phyloP scores from a whole-genome alignment of 2,888 invertebrate genomes.

The Drosophila kambysellisi region DNA sequence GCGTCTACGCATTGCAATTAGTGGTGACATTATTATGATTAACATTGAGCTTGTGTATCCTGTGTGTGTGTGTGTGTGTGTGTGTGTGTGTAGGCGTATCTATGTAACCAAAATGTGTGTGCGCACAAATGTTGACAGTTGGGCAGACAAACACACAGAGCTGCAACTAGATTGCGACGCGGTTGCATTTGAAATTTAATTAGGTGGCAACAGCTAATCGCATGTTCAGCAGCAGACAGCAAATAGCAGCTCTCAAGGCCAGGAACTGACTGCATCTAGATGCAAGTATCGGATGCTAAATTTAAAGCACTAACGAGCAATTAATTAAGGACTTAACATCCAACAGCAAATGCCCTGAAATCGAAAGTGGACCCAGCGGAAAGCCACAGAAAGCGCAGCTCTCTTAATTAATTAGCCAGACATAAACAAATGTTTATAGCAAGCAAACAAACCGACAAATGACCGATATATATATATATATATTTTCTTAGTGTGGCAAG shows the following conservation, averaged over 20 bases:
- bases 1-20: constrained; percentile 81
- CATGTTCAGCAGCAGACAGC: constrained; percentile 18
- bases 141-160: constrained; percentile 20
- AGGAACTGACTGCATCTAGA: constrained; percentile 8
- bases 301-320: constrained; percentile 41
- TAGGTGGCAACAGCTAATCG: constrained; percentile 63
- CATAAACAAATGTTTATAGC: constrained; percentile 49
- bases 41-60: constrained; percentile 49
- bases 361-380: constrained; percentile 6
- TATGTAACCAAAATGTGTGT: constrained; percentile 30
- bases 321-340: constrained; percentile 50
- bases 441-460: constrained; percentile 27
- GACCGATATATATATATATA: not conserved
- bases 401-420: constrained; percentile 52
- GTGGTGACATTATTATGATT: constrained; percentile 78
- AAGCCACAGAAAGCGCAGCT: not conserved
- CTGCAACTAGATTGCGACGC: constrained; percentile 47
- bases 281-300: constrained; percentile 16
- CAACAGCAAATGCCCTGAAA: constrained; percentile 28
- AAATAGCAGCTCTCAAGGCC: constrained; percentile 14
- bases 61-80: constrained; percentile 14
- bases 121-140: constrained; percentile 31
- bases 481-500: not conserved
- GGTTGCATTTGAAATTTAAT: constrained; percentile 71
- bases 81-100: constrained; percentile 2